Conservation (phyloP, 2,113 vertebrate species). For the Pelmatolapia mariae region DNA sequence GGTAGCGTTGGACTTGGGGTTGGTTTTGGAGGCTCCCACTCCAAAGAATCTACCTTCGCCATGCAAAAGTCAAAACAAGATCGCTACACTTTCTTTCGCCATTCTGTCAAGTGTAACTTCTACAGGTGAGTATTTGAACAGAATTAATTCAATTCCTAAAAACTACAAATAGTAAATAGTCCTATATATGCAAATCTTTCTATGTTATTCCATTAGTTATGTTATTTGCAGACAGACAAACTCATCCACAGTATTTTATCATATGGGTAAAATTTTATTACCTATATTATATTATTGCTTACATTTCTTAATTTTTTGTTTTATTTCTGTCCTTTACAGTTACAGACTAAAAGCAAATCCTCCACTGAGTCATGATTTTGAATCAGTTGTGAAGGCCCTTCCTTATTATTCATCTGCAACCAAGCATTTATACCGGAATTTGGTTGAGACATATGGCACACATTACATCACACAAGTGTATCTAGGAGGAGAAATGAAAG, state of each 20-base stretch:
- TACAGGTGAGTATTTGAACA: slow-evolving; percentile 41
- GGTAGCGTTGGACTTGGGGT: background rate
- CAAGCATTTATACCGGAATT: background rate
- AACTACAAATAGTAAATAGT: rapidly evolving
- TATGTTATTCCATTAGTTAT: background rate
- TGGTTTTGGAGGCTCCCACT: slow-evolving; percentile 43
- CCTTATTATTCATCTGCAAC: background rate
- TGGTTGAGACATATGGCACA: background rate
- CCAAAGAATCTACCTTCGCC: background rate
- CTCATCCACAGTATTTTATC: background rate
- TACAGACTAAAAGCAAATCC: slow-evolving; percentile 26
- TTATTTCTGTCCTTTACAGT: slow-evolving; percentile 5
- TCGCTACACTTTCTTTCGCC: slow-evolving; percentile 48
- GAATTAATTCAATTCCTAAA: background rate
- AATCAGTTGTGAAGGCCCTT: background rate
- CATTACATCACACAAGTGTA: background rate
- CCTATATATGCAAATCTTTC: background rate
- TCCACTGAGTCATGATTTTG: slow-evolving; percentile 30
- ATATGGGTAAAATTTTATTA: background rate
- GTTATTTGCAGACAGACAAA: background rate
- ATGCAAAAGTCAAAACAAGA: slow-evolving; percentile 50
- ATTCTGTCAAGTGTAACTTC: slow-evolving; percentile 35
- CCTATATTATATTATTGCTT: background rate
- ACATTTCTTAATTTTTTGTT: background rate
- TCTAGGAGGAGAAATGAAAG: slow-evolving; percentile 1